Base-by-base conservation (phyloP, 1,140 invertebrate genomes). In the Calosoma granatense region DNA sequence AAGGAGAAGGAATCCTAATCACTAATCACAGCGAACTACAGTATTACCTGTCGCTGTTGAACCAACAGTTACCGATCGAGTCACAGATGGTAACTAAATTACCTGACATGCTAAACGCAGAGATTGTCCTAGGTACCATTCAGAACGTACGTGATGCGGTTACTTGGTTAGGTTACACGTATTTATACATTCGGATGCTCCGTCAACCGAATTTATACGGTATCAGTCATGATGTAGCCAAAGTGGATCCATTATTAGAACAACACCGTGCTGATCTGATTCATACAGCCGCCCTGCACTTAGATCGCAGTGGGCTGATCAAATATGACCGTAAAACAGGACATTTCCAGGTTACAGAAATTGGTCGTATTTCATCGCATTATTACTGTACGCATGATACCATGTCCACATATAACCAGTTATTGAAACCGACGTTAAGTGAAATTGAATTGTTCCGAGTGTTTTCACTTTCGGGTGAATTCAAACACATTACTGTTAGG, bases 371-470 rank as follows among this genome's bases (percentile, higher is more conserved):
- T 66, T 93, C 96, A 4, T 97, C 92, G 14, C 94, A 99, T 75
- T 99, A 92, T 77, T 99, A 99, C 73, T 94, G 94, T 63, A 97
- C 95, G 0, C 87, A 94, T 69, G 94, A 99, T 58, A 97, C 95
- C 0, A 98, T 99, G 82, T 78, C 88, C 56, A 93, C 92, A 0
- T 99, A 98, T 72, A 98, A 98, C 76, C 92, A 98, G 70, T 76
- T 98, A 51, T 70, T 99, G 22, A 98, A 99, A 72, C 93, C 94
- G 36, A 98, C 93, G 1, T 78, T 98, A 0, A 94, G 92, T 62
- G 97, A 99, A 73, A 99, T 99, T 60, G 97, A 99, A 72, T 73
- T 99, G 2, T 98, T 99, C 70, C 78, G 97, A n/a, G 96, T 99
- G 1, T 99, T 99, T 72, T 98, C 96, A 0, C 76, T 98, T n/a